Evolutionary conservation across 2,113 vertebrate species (phyloP), one percentile per base, ranked within the genome.

Genomic region (Melanotaenia duboulayi): DNA sequence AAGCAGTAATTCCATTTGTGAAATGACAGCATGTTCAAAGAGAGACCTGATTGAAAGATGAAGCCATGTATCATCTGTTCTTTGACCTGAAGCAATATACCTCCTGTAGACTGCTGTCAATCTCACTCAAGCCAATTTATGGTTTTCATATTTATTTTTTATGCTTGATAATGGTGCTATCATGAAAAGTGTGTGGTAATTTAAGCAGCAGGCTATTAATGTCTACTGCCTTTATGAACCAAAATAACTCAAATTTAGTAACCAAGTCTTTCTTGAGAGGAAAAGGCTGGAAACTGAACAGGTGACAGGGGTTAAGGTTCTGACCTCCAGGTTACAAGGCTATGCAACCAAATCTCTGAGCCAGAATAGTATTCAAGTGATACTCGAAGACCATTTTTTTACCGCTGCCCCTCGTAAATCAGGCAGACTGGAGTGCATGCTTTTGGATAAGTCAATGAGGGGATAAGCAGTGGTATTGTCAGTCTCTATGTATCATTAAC

Each of bases 261-360:
- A 55, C 24, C 37, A 3, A 16, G 22, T 52, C 37, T 46, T 50
- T 63, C 58, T 16, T 74, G 68, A 82, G 65, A 60, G 68, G 51
- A 65, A 59, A 44, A 75, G 74, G 72, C 8, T 57, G 39, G 48
- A 54, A 80, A 28, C 39, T 40, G 51, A 81, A 87, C 81, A 90
- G 88, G 83, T 91, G 85, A 85, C 2, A 3, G 58, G 59, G 80
- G 70, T 80, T 48, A 74, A 58, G 71, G 86, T 86, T 74, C 6
- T 71, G 81, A 87, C 84, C 86, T 73, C 49, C 12, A 23, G 59
- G 23, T 77, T 80, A 73, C 23, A 82, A 79, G 72, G 74, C 46
- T 65, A 65, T 67, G 83, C 77, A 86, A 88, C 84, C 74, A 87
- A 84, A 90, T 78, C 74, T 79, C 69, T 0, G 74, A 79, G 74